These are phyloP conservation scores for Carposina sasakii DNA, from an alignment of 1,140 invertebrate genomes.

Conservation along the genomic window DNA sequence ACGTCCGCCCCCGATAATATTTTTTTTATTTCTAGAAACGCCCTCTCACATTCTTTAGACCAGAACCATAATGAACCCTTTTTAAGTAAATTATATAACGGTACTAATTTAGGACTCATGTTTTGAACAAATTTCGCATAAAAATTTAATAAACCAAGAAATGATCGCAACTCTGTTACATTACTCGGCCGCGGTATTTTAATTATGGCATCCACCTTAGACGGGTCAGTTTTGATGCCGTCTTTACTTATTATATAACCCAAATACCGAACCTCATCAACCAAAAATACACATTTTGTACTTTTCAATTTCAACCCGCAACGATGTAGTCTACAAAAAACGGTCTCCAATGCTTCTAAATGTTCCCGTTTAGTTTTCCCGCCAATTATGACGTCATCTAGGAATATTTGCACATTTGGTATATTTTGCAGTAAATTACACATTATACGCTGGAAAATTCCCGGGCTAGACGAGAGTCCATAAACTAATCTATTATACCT, in stretches of 20 bases:
- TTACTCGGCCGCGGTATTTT: not conserved
- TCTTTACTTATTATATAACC: not conserved
- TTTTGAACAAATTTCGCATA: not conserved
- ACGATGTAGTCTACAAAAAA: not conserved
- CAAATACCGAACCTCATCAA: not conserved
- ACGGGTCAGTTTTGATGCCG: slow-evolving; percentile 6
- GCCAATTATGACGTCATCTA: not conserved
- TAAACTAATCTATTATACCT: not conserved
- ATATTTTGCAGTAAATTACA: not conserved
- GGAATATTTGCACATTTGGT: not conserved
- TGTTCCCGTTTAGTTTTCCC: not conserved
- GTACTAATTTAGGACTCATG: not conserved
- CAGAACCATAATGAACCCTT: not conserved
- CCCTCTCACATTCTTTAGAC: not conserved
- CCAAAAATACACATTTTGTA: not conserved
- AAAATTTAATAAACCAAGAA: not conserved
- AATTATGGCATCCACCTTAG: not conserved
- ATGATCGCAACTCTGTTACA: not conserved
- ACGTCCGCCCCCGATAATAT: not conserved
- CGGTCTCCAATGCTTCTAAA: not conserved
- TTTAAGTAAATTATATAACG: not conserved
- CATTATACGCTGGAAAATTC: not conserved
- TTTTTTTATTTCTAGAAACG: not conserved
- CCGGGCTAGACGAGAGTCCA: not conserved
- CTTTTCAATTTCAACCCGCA: not conserved